phyloP scores from a whole-genome alignment of 2,888 invertebrate species.

The Pollenia angustigena region DNA sequence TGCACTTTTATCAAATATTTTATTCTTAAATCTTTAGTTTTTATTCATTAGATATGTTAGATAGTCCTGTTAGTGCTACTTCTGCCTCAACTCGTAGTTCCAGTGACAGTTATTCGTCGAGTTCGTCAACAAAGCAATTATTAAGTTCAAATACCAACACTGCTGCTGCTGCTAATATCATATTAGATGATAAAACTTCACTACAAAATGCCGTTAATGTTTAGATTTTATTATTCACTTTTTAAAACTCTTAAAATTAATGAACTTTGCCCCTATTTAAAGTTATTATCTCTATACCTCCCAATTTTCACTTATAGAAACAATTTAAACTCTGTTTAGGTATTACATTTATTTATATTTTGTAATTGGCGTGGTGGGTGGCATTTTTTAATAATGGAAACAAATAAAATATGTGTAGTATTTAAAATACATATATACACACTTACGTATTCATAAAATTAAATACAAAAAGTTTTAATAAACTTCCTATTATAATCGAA shows the following conservation, averaged over 20 bases:
- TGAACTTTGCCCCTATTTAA: conserved; percentile 10
- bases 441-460: conserved; percentile 36
- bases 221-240: conserved; percentile 70
- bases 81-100: conserved; percentile 87
- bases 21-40: neutral
- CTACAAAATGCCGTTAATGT: conserved; percentile 83
- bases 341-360: conserved; percentile 4
- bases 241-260: neutral
- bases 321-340: neutral
- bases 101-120: conserved; percentile 92
- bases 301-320: neutral
- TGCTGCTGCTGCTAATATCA: conserved; percentile 80
- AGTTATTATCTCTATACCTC: conserved; percentile 26
- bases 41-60: conserved; percentile 83
- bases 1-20: conserved; percentile 9
- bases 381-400: conserved; percentile 16
- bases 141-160: conserved; percentile 85
- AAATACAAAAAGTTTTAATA: conserved; percentile 32
- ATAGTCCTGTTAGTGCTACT: conserved; percentile 88
- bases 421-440: conserved; percentile 35
- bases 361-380: conserved; percentile 54
- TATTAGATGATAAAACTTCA: conserved; percentile 82
- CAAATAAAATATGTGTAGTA: conserved; percentile 14
- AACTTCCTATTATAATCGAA: conserved; percentile 43
- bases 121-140: conserved; percentile 91